Evolutionary conservation across 1,140 invertebrate species (phyloP), one percentile per base, ranked within the genome.

Genomic region (Drosophila kepulauana): DNA sequence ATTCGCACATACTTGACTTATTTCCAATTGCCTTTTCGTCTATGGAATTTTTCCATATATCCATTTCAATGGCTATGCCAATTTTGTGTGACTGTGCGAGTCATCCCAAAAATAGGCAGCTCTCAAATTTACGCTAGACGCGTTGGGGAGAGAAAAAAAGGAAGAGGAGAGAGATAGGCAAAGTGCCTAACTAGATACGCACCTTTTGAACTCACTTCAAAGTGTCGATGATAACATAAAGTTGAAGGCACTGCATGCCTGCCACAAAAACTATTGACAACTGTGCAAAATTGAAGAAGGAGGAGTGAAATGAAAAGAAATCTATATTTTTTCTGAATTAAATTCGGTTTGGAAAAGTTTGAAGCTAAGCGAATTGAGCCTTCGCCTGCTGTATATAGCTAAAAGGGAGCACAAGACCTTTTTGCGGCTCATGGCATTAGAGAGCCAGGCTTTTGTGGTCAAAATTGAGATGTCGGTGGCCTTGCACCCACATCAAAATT

Each of bases 171-270:
- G n/a, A 8, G 38, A 15, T 5, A 7, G 5, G 15, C 33, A 1
- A 33, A 28, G 45, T 45, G 11, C 35, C 45, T 20, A 54, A 67
- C 41, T 62, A 57, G 66, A 70, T 52, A 72, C 45, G 62, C 58
- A 75, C 72, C 72, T 75, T 62, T 70, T 70, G 66, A 63, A 51
- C 72, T 64, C 52, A 63, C 58, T 70, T 75, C 72, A 70, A 64
- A 64, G 58, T 75, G 58, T 63, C 51, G 59, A 75, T 75, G 59
- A 70, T 63, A 25, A 25, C 20, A 25, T 25, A 63, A 74, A 75
- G 33, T 63, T 75, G 25, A 16, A 35, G 38, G 64, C 65, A n/a
- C 38, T 33, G 28, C 48, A 52, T 49, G 25, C 48, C 57, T 49
- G 25, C 48, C 57, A 51, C 56, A 69, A 63, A 61, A 63, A 63